Base-by-base conservation (phyloP, 1,140 invertebrate species). In the Zaprionus africanus region DNA sequence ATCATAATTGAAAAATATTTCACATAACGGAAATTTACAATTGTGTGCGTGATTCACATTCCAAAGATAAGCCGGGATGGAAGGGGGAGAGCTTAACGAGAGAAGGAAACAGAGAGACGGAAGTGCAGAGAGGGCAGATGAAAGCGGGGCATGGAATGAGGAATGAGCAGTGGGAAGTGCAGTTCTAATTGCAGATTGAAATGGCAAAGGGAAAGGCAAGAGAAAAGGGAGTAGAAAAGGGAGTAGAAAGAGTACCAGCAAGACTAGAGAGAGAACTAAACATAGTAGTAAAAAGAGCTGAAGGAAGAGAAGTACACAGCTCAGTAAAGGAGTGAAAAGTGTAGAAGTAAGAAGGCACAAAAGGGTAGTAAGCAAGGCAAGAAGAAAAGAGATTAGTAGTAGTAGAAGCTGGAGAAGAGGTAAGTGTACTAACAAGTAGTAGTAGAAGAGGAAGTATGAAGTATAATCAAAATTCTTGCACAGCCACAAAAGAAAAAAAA, bases 21-120 rank as follows among this genome's bases (percentile, higher is more conserved):
- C 69, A 70, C 67, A 83, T 58, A 81, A 71, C 83, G 83, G 81
- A 88, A 87, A 87, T 64, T 74, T 34, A 59, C 69, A 88, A 86
- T 80, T 79, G 72, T 71, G 59, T 75, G 64, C 69, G 74, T 76
- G 65, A 70, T 76, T 53, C 53, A 34, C 56, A 64, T 34, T 58
- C 36, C 43, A 53, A n/a, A 19, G 60, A 84, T 81, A 67, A 63
- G 34, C 51, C 13, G n/a, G 31, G 31, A 61, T 7, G 2, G 2
- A 12, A n/a, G 1, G 24, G 1, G 24, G 4, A 5, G 5, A 5
- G 34, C n/a, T 4, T 41, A 41, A n/a, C 38, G 6, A 34, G 15
- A 6, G 11, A 15, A 24, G 41, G 24, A 26, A 13, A 17, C 24
- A 49, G 17, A 49, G 17, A 49, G 17, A n/a, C 9, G 9, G 36